Evolutionary conservation across 2,113 vertebrate genomes (phyloP), one percentile per base, ranked within the genome.

Genomic region (Corvus cornix): DNA sequence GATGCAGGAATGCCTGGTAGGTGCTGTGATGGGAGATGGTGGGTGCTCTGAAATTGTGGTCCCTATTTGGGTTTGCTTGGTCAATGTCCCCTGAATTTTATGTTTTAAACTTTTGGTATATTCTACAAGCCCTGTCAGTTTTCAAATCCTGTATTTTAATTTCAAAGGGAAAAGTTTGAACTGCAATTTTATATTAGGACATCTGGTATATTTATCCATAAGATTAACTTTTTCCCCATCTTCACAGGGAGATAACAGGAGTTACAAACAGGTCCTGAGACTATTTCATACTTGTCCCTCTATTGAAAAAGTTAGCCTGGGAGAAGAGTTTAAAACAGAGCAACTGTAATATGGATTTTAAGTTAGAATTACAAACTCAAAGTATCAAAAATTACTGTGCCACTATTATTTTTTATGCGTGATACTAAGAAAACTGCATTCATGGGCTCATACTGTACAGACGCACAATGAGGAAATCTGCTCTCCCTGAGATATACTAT

Each of bases 1-100:
- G 98, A 98, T 55, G 85, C 97, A 9, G 98, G 98, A 70, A 99
- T 99, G 99, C 99, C 99, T 97, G 99, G 99, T 99, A 98, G 18
- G 94, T 82, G 20, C 23, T 1, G 1, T 6, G 17, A 14, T 20
- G 10, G 33, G 21, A 20, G 9, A 14, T 16, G 23, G 22, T 49
- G 11, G 33, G n/a, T 7, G 3, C 5, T 83, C 74, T 55, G 51
- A 37, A 9, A 16, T 3, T 3, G 0, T 16, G 12, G 11, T 27
- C 22, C 9, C 23, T 44, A 1, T 51, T 63, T 63, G 44, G 6
- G 2, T 55, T 64, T 59, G 30, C 1, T 1, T 33, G 13, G 44
- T 15, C 8, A 51, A 35, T 6, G 4, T 43, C 35, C 35, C 67
- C 35, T 63, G 81, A 87, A 35, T 72, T 41, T 51, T 51, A n/a